Percentiles rank a stretch among this genome's conserved stretches.
Evolutionary conservation across 2,888 invertebrate species (phyloP).

Genomic region (Zeuzera pyrina): DNA sequence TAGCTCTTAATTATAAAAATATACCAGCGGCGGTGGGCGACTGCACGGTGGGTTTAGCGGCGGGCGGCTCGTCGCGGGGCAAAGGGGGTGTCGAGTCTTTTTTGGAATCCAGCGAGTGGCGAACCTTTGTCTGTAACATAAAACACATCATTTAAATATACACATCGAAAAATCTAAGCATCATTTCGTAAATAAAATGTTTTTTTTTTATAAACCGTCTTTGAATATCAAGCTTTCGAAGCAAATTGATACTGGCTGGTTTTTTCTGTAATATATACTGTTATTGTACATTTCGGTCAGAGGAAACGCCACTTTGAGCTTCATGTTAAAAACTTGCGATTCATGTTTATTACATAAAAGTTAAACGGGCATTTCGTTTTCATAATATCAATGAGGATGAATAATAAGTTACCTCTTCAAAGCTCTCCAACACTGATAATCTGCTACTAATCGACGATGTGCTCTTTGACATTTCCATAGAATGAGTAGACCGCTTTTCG

Average conservation of each 20-base stretch:
- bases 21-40: conserved; percentile 64
- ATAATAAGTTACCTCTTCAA: conserved; percentile 55
- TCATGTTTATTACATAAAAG: too few relatives aligned
- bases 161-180: background rate
- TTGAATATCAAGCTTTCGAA: too few relatives aligned
- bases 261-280: too few relatives aligned
- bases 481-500: conserved; percentile 53
- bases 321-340: too few relatives aligned
- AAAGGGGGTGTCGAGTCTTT: conserved; percentile 33
- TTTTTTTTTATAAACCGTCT: too few relatives aligned
- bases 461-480: conserved; percentile 70
- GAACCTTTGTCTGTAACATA: conserved; percentile 37
- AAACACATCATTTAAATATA: background rate
- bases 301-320: too few relatives aligned
- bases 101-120: conserved; percentile 45
- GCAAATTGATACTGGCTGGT: too few relatives aligned
- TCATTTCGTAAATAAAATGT: too few relatives aligned
- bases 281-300: too few relatives aligned
- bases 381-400: too few relatives aligned
- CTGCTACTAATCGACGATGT: conserved; percentile 63
- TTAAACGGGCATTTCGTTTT: too few relatives aligned
- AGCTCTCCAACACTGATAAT: conserved; percentile 54
- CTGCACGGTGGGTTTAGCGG: conserved; percentile 30
- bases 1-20: conserved; percentile 1
- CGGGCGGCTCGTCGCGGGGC: conserved; percentile 24